phyloP scores from a whole-genome alignment of 2,888 invertebrate genomes.

The Clepsis dumicolana region DNA sequence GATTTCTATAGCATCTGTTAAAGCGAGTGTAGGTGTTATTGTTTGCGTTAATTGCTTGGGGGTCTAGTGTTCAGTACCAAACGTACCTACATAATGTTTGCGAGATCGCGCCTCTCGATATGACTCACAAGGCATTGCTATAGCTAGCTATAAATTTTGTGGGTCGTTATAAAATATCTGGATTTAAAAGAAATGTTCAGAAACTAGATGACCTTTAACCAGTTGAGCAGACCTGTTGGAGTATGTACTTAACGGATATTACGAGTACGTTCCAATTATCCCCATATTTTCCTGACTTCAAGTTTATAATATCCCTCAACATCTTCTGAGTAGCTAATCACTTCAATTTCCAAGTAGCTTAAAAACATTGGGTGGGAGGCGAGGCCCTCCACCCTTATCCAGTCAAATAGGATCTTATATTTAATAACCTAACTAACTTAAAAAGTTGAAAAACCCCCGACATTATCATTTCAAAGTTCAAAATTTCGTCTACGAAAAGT shows the following conservation, averaged over 20 bases:
- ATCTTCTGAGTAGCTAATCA: too few species aligned
- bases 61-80: conserved; percentile 48
- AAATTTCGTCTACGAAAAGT: too few species aligned
- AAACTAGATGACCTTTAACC: not conserved
- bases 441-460: too few species aligned
- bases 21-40: conserved; percentile 69
- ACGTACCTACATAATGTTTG: conserved; percentile 23
- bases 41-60: conserved; percentile 62
- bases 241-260: too few species aligned
- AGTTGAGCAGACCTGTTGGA: not conserved
- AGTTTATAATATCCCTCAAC: not conserved
- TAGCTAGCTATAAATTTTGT: not conserved
- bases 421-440: too few species aligned
- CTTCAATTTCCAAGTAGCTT: too few species aligned
- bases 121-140: conserved; percentile 15
- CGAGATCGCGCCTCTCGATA: conserved; percentile 7
- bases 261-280: not conserved
- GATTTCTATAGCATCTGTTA: conserved; percentile 51
- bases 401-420: too few species aligned
- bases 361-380: too few species aligned
- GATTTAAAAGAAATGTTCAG: not conserved
- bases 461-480: too few species aligned
- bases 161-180: not conserved
- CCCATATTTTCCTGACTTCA: not conserved
- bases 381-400: too few species aligned